Base-by-base conservation (phyloP, 2,797 vertebrate genomes). In the Tadarida brasiliensis region DNA sequence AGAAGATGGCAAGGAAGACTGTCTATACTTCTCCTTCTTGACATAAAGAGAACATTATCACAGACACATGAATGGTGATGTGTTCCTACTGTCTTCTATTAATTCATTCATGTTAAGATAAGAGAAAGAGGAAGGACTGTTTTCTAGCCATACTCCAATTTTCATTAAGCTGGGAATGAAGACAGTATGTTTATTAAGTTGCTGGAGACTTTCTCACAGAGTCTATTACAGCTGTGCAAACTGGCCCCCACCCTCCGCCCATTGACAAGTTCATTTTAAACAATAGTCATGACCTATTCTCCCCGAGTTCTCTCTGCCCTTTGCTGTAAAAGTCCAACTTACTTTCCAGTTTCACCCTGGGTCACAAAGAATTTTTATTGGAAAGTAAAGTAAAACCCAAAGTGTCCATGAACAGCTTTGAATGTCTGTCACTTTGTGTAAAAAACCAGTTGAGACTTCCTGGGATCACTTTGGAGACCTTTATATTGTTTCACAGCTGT, bases 281-380 rank as follows among this genome's bases (percentile, higher is more conserved):
- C 28, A 94, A 90, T 95, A 91, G 30, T 90, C 94, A 87, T 67
- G 87, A 85, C 74, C 73, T 56, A 20, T 61, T 82, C 44, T 87
- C 20, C 44, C 39, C 92, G 30, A 92, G 63, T 24, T 71, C 56
- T 87, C 24, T 87, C 39, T 97, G 87, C 57, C 85, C 51, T 93
- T 92, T 93, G 78, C 57, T 91, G 33, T 95, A 97, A 98, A 96
- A 96, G 85, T 47, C 81, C 90, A 91, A 68, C 33, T 87, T 90
- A 68, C 51, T 74, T 91, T 83, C 87, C 35, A 87, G 61, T 94
- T 96, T 93, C 77, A 95, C 85, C 68, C 76, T 85, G n/a, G n/a
- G 68, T 94, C 93, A 94, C 68, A 91, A 87, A 96, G 63, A 94
- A 78, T 61, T 93, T 96, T 97, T 97, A 93, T 44, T 95, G 57